These are phyloP conservation scores for Dryoscopus gambensis DNA, from an alignment of 2,113 vertebrate genomes.

Conservation along the genomic window DNA sequence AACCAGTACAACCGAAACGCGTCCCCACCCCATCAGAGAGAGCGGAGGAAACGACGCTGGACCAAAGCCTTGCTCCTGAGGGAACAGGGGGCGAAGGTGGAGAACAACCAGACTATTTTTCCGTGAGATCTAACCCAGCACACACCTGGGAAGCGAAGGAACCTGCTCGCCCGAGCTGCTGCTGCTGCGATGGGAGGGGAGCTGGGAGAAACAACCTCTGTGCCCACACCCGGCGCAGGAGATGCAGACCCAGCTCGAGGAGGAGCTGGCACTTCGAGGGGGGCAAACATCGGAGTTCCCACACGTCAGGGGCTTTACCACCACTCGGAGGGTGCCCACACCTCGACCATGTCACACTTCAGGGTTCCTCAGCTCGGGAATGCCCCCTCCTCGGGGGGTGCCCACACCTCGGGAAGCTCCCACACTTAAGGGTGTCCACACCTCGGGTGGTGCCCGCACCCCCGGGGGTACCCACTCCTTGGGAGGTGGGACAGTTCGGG, in stretches of 20 bases:
- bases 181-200: neutral
- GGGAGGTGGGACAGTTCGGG: neutral
- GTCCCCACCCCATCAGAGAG: neutral
- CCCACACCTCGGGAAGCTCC: neutral
- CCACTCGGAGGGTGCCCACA: neutral
- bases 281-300: neutral
- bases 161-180: neutral
- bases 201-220: fast-evolving
- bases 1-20: neutral
- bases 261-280: neutral
- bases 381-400: neutral
- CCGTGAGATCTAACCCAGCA: neutral
- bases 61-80: neutral
- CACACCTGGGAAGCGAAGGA: neutral
- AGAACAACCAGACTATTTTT: neutral
- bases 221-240: neutral
- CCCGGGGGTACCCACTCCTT: neutral
- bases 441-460: neutral
- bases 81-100: neutral
- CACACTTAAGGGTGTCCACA: neutral
- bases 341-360: neutral
- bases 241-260: neutral
- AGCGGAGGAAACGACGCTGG: neutral
- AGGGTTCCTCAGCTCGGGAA: neutral
- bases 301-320: neutral